Base-by-base conservation (phyloP, 2,113 vertebrate genomes). In the Leucosticte australis region DNA sequence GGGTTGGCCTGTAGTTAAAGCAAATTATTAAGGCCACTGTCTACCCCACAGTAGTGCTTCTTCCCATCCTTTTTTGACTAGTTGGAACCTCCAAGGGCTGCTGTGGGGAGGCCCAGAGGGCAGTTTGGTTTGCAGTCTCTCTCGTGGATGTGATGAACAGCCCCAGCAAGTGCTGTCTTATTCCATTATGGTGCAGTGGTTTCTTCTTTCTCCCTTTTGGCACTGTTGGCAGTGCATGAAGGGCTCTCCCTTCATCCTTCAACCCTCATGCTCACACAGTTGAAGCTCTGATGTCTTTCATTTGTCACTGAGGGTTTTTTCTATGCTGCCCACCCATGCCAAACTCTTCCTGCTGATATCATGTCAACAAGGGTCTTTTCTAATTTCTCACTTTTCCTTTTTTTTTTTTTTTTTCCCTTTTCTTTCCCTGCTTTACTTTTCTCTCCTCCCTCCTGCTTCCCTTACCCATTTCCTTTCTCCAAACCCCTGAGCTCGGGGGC, bases 331-430 rank as follows among this genome's bases (percentile, higher is more conserved):
- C 59, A 27, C 39, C 80, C 56, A 18, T 27, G 85, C 90, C 31
- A 33, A 69, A 69, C 74, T 90, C 65, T 10, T 27, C 80, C 92
- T 94, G 75, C 94, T 95, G 91, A 87, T 46, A 86, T 73, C 78
- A 49, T 60, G 44, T 67, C 6, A 31, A 62, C 14, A 13, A 69
- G 33, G 14, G 20, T 39, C 3, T 55, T 79, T 33, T 37, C 8
- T 62, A 6, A 20, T 79, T 33, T n/a, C 8, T 60, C 7, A 19
- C 50, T 50, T 50, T 15, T 13, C 7, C 9, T 11, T 8, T 12
- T 18, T 7, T 2, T 20, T 11, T 6, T 3, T 2, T 1, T 6
- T 3, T 24, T 11, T 5, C 2, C 2, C 0, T 35, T 47, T 17
- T 21, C 3, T 8, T 8, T 11, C 3, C 1, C 7, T 13, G 7